Percentiles rank a stretch among this genome's conserved stretches.
Evolutionary conservation across 2,888 invertebrate species (phyloP).

Genomic region (Sepiola atlantica): DNA sequence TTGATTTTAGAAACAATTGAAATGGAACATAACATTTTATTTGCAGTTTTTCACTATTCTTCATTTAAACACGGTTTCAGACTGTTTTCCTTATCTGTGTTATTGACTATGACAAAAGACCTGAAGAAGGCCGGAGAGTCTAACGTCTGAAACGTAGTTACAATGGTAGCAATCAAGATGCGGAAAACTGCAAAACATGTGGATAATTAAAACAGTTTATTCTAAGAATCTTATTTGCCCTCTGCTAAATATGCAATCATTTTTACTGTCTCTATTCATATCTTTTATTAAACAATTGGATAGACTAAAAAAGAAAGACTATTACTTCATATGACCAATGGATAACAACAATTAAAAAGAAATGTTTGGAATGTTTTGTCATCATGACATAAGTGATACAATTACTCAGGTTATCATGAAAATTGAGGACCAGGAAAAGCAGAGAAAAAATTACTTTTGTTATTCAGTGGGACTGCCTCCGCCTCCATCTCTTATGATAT

Average conservation of each 20-base stretch:
- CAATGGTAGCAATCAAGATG: too few species aligned
- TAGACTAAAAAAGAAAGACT: background rate
- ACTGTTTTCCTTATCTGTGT: too few species aligned
- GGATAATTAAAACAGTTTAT: too few species aligned
- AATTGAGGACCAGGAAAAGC: background rate
- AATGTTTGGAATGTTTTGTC: background rate
- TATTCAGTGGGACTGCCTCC: background rate
- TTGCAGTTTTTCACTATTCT: too few species aligned
- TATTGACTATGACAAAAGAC: too few species aligned
- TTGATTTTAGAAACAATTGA: too few species aligned
- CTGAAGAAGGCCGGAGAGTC: too few species aligned
- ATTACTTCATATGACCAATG: background rate
- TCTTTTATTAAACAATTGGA: background rate
- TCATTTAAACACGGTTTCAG: too few species aligned
- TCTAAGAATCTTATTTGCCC: background rate
- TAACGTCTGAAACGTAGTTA: too few species aligned
- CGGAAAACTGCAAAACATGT: too few species aligned
- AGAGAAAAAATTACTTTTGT: background rate
- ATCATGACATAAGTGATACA: background rate
- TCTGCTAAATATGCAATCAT: background rate
- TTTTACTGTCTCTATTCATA: background rate
- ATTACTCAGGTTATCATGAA: background rate
- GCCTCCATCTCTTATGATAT: too few species aligned
- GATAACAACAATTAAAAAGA: background rate
- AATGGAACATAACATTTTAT: too few species aligned